Evolutionary conservation across 2,888 invertebrate genomes (phyloP).

Genomic region (Aphidius colemani): DNA sequence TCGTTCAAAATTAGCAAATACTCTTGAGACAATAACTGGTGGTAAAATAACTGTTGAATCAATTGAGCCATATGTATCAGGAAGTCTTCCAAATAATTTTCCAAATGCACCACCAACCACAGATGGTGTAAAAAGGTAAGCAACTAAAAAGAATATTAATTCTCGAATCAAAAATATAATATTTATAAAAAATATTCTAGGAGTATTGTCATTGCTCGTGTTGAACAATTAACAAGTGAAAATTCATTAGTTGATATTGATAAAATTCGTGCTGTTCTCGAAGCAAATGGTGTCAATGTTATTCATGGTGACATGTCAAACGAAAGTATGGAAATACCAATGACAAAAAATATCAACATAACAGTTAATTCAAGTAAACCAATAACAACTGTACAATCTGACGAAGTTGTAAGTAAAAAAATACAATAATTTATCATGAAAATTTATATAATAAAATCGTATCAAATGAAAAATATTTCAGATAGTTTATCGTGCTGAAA

Average conservation of each 20-base stretch:
- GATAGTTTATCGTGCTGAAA: constrained; percentile 75
- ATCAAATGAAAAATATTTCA: constrained; percentile 57
- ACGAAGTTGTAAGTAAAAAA: constrained; percentile 49
- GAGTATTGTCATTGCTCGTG: constrained; percentile 54
- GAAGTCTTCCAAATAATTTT: constrained; percentile 37
- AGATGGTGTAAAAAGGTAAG: constrained; percentile 47
- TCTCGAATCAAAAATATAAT: not conserved
- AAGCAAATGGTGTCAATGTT: constrained; percentile 55
- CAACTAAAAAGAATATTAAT: not conserved
- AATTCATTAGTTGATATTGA: constrained; percentile 55
- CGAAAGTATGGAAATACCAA: constrained; percentile 28
- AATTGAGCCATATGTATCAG: constrained; percentile 69
- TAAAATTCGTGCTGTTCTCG: constrained; percentile 51
- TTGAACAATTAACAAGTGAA: constrained; percentile 50
- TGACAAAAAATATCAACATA: constrained; percentile 23
- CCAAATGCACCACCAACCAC: constrained; percentile 32
- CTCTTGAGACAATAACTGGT: constrained; percentile 78
- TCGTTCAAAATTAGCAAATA: constrained; percentile 73
- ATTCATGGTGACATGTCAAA: constrained; percentile 45
- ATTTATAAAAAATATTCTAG: constrained; percentile 36
- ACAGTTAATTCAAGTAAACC: constrained; percentile 31
- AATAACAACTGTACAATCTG: constrained; percentile 38
- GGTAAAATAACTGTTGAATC: constrained; percentile 78
- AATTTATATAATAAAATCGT: no score
- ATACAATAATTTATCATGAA: constrained; percentile 20